Evolutionary conservation across 1,140 invertebrate species (phyloP), one percentile per base, ranked within the genome.

Genomic region (Tachypleus tridentatus): DNA sequence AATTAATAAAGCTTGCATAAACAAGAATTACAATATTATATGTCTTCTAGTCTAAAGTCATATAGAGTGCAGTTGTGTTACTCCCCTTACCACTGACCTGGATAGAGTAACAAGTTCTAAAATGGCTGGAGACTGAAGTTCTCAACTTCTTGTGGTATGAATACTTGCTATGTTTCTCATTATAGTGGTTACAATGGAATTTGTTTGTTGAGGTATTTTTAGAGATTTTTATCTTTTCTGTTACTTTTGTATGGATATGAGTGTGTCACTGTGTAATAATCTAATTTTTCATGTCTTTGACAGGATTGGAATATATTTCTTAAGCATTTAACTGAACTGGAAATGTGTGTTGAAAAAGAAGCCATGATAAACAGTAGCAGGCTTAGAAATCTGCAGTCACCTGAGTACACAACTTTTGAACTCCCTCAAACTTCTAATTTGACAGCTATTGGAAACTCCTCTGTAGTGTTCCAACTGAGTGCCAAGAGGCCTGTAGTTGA

Each of bases 271-370:
- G 49, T 65, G 10, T 49, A 3, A 60, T 61, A 57, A 57, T 6
- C 9, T 51, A 7, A 47, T 60, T 64, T 63, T 67, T 29, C 58
- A 64, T 57, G 54, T 64, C 66, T 56, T 58, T 66, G 69, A 52
- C 66, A 77, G 75, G 74, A 77, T 59, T 78, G 76, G 76, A 77
- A 77, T 61, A 71, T 66, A 51, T 77, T 77, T 65, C 69, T 77
- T 49, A 58, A 62, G 29, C 59, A 62, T 10, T 48, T 67, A 49
- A 51, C 66, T 5, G 49, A 61, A 51, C 57, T 67, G 3, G 63
- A 64, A n/a, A 47, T 67, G 6, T 67, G 66, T 57, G 57, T 60
- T 58, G 7, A 57, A 60, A 10, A 60, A 29, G 10, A 10, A 5
- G 59, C 10, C 11, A n/a, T 60, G 49, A 47, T 60, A 7, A 60